phyloP scores from a whole-genome alignment of 2,113 vertebrate genomes.

The Indicator indicator region DNA sequence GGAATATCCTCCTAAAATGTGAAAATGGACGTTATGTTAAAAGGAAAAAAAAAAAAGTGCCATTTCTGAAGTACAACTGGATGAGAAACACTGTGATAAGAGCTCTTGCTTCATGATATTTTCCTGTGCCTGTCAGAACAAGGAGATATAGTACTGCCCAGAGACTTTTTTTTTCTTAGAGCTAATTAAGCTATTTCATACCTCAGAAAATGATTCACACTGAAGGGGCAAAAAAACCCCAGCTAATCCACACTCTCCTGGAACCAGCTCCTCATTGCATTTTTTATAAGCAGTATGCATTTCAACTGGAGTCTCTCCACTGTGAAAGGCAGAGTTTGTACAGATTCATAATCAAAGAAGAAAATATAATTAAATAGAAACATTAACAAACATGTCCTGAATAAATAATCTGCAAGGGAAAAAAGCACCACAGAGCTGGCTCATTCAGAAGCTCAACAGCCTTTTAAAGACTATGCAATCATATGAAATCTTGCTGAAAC shows the following conservation, averaged over 20 bases:
- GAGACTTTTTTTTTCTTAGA: not conserved
- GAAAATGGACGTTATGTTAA: not conserved
- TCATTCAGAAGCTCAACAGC: not conserved
- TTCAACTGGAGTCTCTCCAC: not conserved
- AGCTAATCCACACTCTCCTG: not conserved
- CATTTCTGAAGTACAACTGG: not conserved
- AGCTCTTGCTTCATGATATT: not conserved
- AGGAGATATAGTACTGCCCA: not conserved
- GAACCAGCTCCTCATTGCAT: not conserved
- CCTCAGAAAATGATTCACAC: not conserved
- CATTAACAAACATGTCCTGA: not conserved
- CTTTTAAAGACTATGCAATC: not conserved
- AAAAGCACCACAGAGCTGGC: not conserved
- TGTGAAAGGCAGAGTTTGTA: not conserved
- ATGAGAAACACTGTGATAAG: not conserved
- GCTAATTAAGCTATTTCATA: constrained; percentile 12
- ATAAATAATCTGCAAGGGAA: not conserved
- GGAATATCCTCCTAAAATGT: not conserved
- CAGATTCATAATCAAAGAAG: not conserved
- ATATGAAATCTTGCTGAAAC: not conserved
- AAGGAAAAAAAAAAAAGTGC: no score
- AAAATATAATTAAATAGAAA: not conserved
- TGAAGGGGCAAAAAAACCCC: rapidly evolving
- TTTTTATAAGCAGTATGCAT: not conserved
- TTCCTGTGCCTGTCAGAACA: not conserved